Conservation (phyloP, 2,113 vertebrate species). For the Sprattus sprattus region DNA sequence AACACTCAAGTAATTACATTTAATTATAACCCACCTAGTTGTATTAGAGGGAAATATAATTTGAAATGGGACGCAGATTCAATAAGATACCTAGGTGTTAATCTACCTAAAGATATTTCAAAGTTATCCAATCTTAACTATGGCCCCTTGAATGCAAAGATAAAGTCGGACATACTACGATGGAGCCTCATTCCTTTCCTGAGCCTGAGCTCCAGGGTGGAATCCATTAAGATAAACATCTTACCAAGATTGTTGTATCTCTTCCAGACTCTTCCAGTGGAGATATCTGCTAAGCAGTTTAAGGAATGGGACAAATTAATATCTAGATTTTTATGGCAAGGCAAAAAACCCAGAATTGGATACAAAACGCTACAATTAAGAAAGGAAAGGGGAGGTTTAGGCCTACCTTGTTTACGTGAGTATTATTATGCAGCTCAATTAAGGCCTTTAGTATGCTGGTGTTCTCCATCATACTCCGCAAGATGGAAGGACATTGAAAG, state of each 20-base stretch:
- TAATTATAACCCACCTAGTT: background rate
- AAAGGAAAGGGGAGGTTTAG: background rate
- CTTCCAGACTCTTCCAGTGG: background rate
- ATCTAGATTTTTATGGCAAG: conserved; percentile 1
- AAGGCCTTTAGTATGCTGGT: too few relatives aligned
- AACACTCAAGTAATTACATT: conserved; percentile 19
- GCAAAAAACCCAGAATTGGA: background rate
- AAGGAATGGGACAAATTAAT: conserved; percentile 24
- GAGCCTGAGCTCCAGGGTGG: background rate
- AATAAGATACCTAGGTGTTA: conserved; percentile 22
- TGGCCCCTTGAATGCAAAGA: background rate
- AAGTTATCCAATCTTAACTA: conserved; percentile 19
- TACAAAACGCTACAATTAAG: background rate
- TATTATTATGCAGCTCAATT: too few relatives aligned
- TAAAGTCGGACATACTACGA: conserved; percentile 17
- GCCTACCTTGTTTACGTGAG: background rate
- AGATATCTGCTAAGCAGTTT: background rate
- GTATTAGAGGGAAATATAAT: background rate
- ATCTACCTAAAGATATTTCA: conserved; percentile 7
- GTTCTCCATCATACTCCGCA: too few relatives aligned
- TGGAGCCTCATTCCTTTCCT: conserved; percentile 3
- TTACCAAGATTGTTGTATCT: background rate
- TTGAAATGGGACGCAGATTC: background rate
- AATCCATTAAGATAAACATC: conserved; percentile 5
- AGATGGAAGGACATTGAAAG: too few relatives aligned